Base-by-base conservation (phyloP, 2,113 vertebrate species). In the Seriola aureovittata region DNA sequence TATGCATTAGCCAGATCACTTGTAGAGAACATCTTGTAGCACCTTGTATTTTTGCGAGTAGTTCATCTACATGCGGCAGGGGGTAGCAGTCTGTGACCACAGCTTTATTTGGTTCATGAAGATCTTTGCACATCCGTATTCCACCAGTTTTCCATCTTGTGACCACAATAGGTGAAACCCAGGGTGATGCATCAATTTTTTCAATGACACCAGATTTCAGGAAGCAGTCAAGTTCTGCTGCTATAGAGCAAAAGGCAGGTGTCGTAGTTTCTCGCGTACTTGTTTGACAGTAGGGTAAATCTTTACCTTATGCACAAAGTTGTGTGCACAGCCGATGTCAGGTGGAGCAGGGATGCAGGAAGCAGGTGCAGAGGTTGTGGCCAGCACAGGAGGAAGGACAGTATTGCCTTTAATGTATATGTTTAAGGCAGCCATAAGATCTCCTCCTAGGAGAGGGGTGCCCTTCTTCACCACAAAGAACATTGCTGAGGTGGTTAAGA, bases 231-330 rank as follows among this genome's bases (percentile, higher is more conserved):
- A 77, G 14, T 29, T 78, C 40, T 0, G 29, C 42, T 48, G 54
- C 13, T 2, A 23, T 46, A 46, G 1, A 48, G 55, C 8, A 6
- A 78, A 60, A 60, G 42, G 55, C 62, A 66, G 13, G 42, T 4
- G 0, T 38, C 40, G 3, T 36, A 74, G 29, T 57, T 58, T 66
- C 38, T 66, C 63, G 17, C 4, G 3, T 44, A 58, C 38, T 17
- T 36, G 63, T 65, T n/a, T 76, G 2, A 66, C 63, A 9, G 4
- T 34, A 4, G 40, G 25, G 3, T 73, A n/a, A 60, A 60, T 46
- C 34, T 48, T 73, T 6, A 46, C n/a, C 32, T 71, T 73, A 12
- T 73, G 54, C 34, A 58, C 36, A 57, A 71, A 40, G 44, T 46
- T 29, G 29, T 29, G 29, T 29, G 29, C 29, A 29, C 29, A 29